Evolutionary conservation across 2,888 invertebrate species (phyloP).

Genomic region (Watsonalla binaria): DNA sequence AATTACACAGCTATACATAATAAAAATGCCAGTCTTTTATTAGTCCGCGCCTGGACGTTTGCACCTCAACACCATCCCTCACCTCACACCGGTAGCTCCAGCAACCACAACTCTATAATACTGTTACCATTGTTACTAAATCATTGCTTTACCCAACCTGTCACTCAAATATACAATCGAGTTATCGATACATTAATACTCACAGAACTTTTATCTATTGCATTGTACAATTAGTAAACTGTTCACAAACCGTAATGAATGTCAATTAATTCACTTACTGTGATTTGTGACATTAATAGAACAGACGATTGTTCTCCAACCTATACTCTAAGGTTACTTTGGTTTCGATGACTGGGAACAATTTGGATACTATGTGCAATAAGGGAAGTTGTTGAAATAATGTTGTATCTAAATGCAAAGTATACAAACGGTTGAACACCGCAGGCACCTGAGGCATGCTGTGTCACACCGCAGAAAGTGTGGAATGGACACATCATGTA

Average conservation of each 20-base stretch:
- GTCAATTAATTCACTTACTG: conserved; percentile 13
- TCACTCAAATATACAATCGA: background rate
- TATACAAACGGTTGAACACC: conserved; percentile 9
- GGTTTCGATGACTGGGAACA: conserved; percentile 44
- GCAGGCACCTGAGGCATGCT: too few species aligned
- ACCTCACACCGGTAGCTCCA: conserved; percentile 15
- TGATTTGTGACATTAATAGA: too few species aligned
- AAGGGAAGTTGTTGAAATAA: conserved; percentile 1
- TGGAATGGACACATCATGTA: conserved; percentile 4
- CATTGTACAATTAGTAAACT: conserved; percentile 9
- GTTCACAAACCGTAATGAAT: conserved; percentile 12
- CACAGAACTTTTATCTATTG: background rate
- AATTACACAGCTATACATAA: too few species aligned
- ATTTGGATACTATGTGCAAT: conserved; percentile 15
- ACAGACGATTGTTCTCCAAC: conserved; percentile 13
- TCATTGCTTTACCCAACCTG: conserved; percentile 31
- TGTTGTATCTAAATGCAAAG: conserved; percentile 32
- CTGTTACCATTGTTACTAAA: conserved; percentile 50
- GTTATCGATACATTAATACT: background rate
- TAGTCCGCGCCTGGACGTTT: conserved; percentile 1
- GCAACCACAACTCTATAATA: conserved; percentile 53
- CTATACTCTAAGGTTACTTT: conserved; percentile 37
- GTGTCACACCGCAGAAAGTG: background rate
- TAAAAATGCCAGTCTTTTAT: too few species aligned
- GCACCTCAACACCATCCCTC: conserved; percentile 11